Percentiles rank a stretch among this genome's conserved stretches.
phyloP scores from a whole-genome alignment of 2,797 vertebrate genomes.

The Chloroceryle amazona region DNA sequence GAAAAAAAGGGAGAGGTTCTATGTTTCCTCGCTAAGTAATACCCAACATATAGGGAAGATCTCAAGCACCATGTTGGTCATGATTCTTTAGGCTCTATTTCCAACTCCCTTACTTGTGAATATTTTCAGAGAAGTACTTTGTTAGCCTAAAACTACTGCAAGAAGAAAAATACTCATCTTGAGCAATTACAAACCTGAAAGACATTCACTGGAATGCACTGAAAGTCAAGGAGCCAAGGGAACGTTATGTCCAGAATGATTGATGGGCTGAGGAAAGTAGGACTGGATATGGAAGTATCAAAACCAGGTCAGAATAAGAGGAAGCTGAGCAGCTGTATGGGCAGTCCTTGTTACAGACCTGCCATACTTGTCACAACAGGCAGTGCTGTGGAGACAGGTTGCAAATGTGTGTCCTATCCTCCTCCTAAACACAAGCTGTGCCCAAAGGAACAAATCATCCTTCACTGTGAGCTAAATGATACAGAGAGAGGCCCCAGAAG shows the following conservation, averaged over 20 bases:
- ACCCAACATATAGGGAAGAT: background rate
- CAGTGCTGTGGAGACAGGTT: background rate
- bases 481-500: background rate
- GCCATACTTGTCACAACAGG: background rate
- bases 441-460: background rate
- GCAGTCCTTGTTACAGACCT: background rate
- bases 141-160: background rate
- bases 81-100: background rate
- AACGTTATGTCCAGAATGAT: background rate
- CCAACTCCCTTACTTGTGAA: background rate
- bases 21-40: background rate
- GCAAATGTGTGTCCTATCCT: rapidly evolving
- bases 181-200: background rate
- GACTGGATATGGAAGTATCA: background rate
- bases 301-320: background rate
- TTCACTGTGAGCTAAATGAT: background rate
- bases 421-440: background rate
- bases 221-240: background rate
- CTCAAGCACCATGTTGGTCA: background rate
- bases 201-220: background rate
- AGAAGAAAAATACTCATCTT: background rate
- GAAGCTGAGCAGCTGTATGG: background rate
- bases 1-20: background rate
- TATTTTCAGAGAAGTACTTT: background rate
- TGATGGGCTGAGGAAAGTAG: background rate